phyloP scores from a whole-genome alignment of 2,797 vertebrate genomes.

The Scleropages formosus region DNA sequence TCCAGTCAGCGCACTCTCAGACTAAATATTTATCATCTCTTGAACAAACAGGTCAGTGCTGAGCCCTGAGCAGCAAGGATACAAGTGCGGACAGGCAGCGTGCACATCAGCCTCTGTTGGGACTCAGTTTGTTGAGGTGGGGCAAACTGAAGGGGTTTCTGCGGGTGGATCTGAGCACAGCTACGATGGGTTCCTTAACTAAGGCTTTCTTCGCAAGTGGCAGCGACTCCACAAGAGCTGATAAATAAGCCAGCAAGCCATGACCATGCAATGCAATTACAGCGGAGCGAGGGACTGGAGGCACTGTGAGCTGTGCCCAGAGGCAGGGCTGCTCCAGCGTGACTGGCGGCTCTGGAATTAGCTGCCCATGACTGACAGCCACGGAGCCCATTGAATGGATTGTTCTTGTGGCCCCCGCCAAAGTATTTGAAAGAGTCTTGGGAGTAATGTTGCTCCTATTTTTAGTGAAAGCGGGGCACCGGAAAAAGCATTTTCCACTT shows the following conservation, averaged over 20 bases:
- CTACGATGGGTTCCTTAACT: background rate
- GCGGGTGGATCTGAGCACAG: background rate
- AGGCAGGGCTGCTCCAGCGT: too few species aligned
- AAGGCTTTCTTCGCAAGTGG: background rate
- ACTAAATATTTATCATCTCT: constrained; percentile 68
- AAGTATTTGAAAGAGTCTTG: background rate
- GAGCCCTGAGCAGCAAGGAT: constrained; percentile 45
- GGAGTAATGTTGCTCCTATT: background rate
- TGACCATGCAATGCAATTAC: background rate
- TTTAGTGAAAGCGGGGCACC: too few species aligned
- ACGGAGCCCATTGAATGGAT: background rate
- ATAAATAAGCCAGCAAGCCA: background rate
- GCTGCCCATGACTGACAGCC: background rate
- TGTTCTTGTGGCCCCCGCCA: background rate
- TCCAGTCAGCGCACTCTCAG: constrained; percentile 51
- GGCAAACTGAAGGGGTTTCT: background rate
- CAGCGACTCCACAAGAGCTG: background rate
- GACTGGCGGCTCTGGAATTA: too few species aligned
- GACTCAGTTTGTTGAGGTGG: background rate
- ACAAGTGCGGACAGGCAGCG: constrained; percentile 23
- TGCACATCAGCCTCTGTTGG: background rate
- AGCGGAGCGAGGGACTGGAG: too few species aligned
- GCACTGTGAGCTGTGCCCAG: background rate
- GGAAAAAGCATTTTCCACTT: too few species aligned
- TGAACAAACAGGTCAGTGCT: constrained; percentile 56